Evolutionary conservation across 2,113 vertebrate genomes (phyloP).

Genomic region (Corythaixoides concolor): DNA sequence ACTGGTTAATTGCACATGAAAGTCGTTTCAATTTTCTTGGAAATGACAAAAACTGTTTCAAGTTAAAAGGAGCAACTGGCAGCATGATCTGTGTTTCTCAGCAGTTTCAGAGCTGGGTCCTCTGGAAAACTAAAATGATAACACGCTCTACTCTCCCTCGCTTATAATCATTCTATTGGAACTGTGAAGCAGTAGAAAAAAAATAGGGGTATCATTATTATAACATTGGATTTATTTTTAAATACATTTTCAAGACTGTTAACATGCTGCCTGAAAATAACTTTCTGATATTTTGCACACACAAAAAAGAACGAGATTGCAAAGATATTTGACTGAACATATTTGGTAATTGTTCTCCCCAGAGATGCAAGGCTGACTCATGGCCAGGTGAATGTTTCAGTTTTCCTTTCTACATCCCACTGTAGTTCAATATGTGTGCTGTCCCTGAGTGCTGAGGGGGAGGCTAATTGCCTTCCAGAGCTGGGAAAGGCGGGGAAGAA

Average conservation of each 20-base stretch:
- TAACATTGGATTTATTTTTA: not conserved
- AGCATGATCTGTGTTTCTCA: not conserved
- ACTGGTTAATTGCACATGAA: not conserved
- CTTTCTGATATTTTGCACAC: not conserved
- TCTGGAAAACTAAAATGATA: not conserved
- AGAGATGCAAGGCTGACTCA: not conserved
- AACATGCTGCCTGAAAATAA: not conserved
- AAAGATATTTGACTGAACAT: not conserved
- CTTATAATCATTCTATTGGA: not conserved
- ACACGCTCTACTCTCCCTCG: not conserved
- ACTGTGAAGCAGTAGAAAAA: not conserved
- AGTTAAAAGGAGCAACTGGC: not conserved
- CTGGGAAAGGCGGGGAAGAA: not conserved
- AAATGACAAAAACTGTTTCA: not conserved
- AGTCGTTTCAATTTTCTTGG: not conserved
- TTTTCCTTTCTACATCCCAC: not conserved
- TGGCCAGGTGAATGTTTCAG: not conserved
- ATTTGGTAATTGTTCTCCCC: not conserved
- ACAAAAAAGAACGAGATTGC: not conserved
- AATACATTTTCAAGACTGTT: not conserved
- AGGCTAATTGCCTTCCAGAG: rapidly evolving
- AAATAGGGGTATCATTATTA: not conserved
- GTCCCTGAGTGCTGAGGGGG: not conserved
- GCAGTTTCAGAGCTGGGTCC: not conserved
- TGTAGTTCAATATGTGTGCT: rapidly evolving